Percentiles rank a stretch among this genome's conserved stretches.
Conservation (phyloP, 2,888 invertebrate genomes). For the Rhodophaea formosa region DNA sequence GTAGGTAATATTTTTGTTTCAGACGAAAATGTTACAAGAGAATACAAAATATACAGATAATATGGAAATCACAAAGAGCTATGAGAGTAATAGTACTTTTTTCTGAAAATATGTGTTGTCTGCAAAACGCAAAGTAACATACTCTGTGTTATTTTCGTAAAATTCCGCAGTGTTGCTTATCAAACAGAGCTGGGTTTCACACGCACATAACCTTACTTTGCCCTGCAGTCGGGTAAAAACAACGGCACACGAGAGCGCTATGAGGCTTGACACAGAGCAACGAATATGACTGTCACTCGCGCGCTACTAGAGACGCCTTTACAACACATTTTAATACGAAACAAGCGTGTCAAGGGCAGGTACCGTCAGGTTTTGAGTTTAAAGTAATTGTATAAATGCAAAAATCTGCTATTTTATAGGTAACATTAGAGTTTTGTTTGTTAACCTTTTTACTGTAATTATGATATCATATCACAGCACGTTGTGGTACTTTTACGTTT, state of each 20-base stretch:
- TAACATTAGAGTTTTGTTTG: too few relatives aligned
- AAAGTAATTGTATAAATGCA: too few relatives aligned
- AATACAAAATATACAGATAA: background rate
- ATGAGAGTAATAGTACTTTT: background rate
- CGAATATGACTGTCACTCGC: slow-evolving; percentile 27
- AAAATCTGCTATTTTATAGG: too few relatives aligned
- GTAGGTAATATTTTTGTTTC: background rate
- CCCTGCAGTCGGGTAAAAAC: slow-evolving; percentile 10
- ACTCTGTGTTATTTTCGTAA: background rate
- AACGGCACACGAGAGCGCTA: slow-evolving; percentile 14
- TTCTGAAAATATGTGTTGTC: background rate
- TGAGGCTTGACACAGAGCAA: slow-evolving; percentile 21
- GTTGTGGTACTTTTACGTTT: too few relatives aligned
- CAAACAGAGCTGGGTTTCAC: slow-evolving; percentile 27
- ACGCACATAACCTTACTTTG: slow-evolving; percentile 2
- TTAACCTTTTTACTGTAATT: too few relatives aligned
- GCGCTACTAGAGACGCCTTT: too few relatives aligned
- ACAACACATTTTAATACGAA: too few relatives aligned
- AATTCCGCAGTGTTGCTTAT: slow-evolving; percentile 23
- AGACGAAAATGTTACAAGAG: background rate
- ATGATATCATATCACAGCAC: too few relatives aligned
- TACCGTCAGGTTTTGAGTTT: too few relatives aligned
- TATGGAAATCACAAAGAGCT: background rate
- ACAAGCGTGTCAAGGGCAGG: too few relatives aligned
- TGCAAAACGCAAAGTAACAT: background rate